Evolutionary conservation across 2,113 vertebrate species (phyloP).

Genomic region (Sminthopsis crassicaudata): DNA sequence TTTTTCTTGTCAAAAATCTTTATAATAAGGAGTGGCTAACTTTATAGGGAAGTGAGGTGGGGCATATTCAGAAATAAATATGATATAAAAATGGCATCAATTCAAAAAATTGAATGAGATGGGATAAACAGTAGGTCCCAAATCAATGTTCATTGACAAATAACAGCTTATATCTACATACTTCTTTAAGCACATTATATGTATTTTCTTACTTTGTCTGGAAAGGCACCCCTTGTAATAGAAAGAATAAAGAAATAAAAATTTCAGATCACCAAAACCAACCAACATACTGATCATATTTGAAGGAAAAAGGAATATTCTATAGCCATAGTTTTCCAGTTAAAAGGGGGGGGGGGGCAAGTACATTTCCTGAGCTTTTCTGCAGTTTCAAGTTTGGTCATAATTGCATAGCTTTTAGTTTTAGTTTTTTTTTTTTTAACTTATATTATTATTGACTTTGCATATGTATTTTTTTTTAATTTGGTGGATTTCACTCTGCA

Average conservation of each 20-base stretch:
- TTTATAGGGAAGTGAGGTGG: not conserved
- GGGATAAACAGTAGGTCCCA: not conserved
- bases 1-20: not conserved
- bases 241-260: not conserved
- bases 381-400: not conserved
- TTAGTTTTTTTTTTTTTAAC: not conserved
- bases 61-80: not conserved
- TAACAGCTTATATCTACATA: not conserved
- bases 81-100: not conserved
- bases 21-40: not conserved
- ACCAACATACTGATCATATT: not conserved
- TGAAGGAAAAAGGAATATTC: not conserved
- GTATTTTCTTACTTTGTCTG: not conserved
- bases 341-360: not conserved
- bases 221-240: not conserved
- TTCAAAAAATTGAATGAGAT: not conserved
- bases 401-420: not conserved
- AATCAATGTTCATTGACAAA: not conserved
- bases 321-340: not conserved
- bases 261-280: not conserved
- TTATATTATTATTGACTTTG: not conserved
- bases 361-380: not conserved
- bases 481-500: not conserved
- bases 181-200: not conserved
- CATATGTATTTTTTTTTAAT: not conserved